Percentiles rank a stretch among this genome's conserved stretches.
Conservation (phyloP, 1,140 invertebrate genomes). For the Achatina immaculata region DNA sequence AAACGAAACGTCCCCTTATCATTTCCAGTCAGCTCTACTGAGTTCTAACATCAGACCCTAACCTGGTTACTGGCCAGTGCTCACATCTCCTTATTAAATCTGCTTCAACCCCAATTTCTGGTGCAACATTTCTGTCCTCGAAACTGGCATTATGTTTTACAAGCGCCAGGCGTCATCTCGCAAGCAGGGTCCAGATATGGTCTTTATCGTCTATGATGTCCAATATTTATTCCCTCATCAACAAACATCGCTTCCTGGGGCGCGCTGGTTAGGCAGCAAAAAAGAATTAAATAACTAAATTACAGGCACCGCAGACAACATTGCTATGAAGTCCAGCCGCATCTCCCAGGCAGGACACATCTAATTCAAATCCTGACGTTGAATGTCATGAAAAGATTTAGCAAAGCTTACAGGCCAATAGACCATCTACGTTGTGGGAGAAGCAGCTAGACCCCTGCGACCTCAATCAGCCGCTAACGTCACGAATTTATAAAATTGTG, state of each 20-base stretch:
- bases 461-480: background rate
- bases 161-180: background rate
- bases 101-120: constrained; percentile 5
- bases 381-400: background rate
- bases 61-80: background rate
- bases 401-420: background rate
- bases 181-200: background rate
- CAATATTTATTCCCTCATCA: constrained; percentile 6
- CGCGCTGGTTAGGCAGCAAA: background rate
- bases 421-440: background rate
- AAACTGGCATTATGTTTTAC: constrained; percentile 16
- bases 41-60: no score
- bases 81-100: constrained; percentile 10
- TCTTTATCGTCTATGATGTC: background rate
- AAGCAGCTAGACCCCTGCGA: background rate
- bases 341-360: background rate
- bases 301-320: constrained; percentile 2
- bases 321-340: background rate
- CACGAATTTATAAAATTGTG: background rate
- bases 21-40: no score
- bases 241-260: constrained; percentile 3
- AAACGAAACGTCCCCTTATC: no score
- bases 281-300: constrained; percentile 13
- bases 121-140: background rate
- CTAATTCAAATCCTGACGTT: background rate